Conservation (phyloP, 2,888 invertebrate genomes). For the Drosophila borborema region DNA sequence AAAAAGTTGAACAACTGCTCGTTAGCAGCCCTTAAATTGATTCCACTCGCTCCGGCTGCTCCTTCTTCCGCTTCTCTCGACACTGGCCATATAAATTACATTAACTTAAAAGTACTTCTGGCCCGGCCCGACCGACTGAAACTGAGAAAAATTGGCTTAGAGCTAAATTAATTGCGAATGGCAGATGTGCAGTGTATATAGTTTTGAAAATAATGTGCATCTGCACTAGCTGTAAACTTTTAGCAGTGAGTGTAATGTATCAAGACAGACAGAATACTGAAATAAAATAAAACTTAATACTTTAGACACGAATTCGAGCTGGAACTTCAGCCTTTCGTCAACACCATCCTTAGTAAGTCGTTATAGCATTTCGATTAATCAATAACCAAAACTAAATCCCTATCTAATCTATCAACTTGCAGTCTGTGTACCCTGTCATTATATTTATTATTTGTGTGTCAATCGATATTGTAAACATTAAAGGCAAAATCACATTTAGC, state of each 20-base stretch:
- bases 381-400: too few species aligned
- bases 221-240: constrained; percentile 8
- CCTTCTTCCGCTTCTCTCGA: neutral
- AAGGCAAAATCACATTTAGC: neutral
- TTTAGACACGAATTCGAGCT: neutral
- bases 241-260: constrained; percentile 24
- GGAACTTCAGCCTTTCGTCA: neutral
- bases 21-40: constrained; percentile 77
- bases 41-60: constrained; percentile 50
- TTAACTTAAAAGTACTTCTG: constrained; percentile 64
- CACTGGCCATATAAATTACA: constrained; percentile 66
- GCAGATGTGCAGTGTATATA: constrained; percentile 41
- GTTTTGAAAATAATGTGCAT: constrained; percentile 45
- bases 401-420: neutral
- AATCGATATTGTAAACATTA: neutral
- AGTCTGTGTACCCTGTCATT: neutral
- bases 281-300: neutral
- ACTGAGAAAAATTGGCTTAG: constrained; percentile 63
- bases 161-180: constrained; percentile 57
- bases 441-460: neutral
- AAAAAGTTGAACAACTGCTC: constrained; percentile 73
- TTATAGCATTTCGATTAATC: too few species aligned
- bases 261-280: constrained; percentile 5
- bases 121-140: constrained; percentile 35
- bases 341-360: too few species aligned